Evolutionary conservation across 2,888 invertebrate genomes (phyloP).

Genomic region (Drosophila vallismaia): DNA sequence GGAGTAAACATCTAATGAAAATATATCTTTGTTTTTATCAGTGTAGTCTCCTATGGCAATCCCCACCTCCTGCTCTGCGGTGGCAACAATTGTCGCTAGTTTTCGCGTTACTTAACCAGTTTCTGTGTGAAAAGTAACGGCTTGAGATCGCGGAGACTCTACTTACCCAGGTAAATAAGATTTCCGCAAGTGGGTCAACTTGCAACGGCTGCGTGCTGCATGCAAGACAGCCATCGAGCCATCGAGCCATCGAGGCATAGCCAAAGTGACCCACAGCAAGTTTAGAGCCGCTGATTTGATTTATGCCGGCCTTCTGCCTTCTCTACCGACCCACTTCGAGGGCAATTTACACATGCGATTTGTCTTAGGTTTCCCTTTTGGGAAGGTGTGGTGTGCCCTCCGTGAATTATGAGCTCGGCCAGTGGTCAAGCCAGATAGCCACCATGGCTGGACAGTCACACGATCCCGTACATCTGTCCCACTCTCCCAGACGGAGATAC

Average conservation of each 20-base stretch:
- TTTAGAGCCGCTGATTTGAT: constrained; percentile 51
- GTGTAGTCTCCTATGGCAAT: background rate
- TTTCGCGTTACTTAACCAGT: constrained; percentile 64
- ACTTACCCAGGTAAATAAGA: constrained; percentile 33
- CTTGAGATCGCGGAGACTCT: constrained; percentile 18
- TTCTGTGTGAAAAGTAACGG: constrained; percentile 73
- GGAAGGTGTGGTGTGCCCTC: constrained; percentile 7
- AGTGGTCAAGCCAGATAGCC: constrained; percentile 48
- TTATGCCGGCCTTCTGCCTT: constrained; percentile 48
- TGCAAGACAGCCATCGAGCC: constrained; percentile 49
- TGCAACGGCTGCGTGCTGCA: constrained; percentile 55
- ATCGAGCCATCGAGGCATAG: constrained; percentile 12
- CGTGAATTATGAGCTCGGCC: constrained; percentile 69
- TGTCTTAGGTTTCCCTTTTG: constrained; percentile 51
- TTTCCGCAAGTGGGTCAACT: constrained; percentile 66
- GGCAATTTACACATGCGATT: constrained; percentile 47
- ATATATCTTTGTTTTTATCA: background rate
- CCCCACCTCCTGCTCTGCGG: background rate
- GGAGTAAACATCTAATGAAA: constrained; percentile 7
- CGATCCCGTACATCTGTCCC: constrained; percentile 29
- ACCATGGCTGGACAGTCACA: constrained; percentile 18
- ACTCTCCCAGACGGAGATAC: constrained; percentile 14
- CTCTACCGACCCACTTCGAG: constrained; percentile 23
- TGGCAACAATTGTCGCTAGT: constrained; percentile 64
- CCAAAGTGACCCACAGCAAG: constrained; percentile 50